Percentiles rank a stretch among this genome's conserved stretches.
Evolutionary conservation across 2,888 invertebrate species (phyloP).

Genomic region (Plagiodera versicolora): DNA sequence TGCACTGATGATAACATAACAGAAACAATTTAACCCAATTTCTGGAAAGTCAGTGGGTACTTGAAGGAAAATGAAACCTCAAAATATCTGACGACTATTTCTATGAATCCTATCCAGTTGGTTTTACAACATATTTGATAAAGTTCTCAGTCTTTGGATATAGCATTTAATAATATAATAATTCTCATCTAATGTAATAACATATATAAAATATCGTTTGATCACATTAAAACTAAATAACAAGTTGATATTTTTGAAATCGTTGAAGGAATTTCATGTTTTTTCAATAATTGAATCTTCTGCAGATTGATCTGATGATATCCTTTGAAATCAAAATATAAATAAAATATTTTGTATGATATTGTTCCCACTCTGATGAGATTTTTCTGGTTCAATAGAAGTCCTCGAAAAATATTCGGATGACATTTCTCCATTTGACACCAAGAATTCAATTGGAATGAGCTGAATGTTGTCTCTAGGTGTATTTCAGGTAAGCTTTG

Average conservation of each 20-base stretch:
- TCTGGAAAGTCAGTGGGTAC: background rate
- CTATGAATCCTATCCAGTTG: slow-evolving; percentile 1
- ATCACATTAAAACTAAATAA: background rate
- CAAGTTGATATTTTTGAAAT: background rate
- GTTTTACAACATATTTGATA: slow-evolving; percentile 33
- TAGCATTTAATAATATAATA: background rate
- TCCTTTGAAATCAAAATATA: no score
- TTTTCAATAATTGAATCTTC: no score
- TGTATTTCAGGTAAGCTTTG: no score
- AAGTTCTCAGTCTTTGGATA: slow-evolving; percentile 18
- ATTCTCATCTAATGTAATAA: background rate
- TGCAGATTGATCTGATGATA: no score
- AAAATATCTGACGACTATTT: background rate
- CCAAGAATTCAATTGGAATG: no score
- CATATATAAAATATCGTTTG: background rate
- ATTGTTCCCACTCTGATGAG: no score
- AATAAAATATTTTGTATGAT: no score
- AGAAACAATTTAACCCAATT: background rate
- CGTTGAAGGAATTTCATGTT: no score
- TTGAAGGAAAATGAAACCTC: background rate
- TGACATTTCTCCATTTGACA: no score
- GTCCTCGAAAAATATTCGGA: no score
- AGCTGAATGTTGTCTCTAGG: no score
- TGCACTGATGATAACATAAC: background rate
- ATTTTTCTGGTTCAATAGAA: no score